Evolutionary conservation across 2,888 invertebrate genomes (phyloP).

Genomic region (Catocala fraxini): DNA sequence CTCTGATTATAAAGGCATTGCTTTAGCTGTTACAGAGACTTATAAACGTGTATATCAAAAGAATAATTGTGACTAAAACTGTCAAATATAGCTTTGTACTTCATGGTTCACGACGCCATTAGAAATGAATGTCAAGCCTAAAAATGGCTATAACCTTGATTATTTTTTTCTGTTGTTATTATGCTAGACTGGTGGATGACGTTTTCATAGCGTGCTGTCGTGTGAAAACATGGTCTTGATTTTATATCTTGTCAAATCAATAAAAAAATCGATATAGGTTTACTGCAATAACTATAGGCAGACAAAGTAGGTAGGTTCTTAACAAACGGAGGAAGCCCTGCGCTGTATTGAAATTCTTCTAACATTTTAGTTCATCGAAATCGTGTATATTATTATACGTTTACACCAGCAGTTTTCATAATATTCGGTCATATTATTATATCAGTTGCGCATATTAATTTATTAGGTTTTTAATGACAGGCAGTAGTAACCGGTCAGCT

Average conservation of each 20-base stretch:
- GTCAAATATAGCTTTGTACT: constrained; percentile 17
- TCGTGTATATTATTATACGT: not conserved
- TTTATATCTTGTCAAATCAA: not conserved
- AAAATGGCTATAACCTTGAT: constrained; percentile 29
- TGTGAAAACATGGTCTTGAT: not conserved
- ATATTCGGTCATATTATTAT: not conserved
- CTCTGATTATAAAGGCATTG: no score
- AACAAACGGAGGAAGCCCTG: not conserved
- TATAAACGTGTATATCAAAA: no score
- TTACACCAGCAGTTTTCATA: not conserved
- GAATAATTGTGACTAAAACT: constrained; percentile 8
- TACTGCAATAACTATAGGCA: not conserved
- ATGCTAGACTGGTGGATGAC: not conserved
- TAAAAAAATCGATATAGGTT: not conserved
- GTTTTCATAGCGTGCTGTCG: no score
- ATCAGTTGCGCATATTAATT: not conserved
- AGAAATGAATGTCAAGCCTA: constrained; percentile 20
- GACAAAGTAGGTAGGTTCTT: no score
- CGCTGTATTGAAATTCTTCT: constrained; percentile 11
- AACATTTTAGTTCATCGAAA: constrained; percentile 2
- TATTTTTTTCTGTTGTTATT: not conserved
- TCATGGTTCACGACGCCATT: constrained; percentile 15
- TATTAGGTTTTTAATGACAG: constrained; percentile 34
- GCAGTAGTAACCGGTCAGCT: constrained; percentile 42
- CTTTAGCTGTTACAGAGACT: no score